These are phyloP conservation scores for Gambusia affinis DNA, from an alignment of 2,113 vertebrate species.

Conservation along the genomic window DNA sequence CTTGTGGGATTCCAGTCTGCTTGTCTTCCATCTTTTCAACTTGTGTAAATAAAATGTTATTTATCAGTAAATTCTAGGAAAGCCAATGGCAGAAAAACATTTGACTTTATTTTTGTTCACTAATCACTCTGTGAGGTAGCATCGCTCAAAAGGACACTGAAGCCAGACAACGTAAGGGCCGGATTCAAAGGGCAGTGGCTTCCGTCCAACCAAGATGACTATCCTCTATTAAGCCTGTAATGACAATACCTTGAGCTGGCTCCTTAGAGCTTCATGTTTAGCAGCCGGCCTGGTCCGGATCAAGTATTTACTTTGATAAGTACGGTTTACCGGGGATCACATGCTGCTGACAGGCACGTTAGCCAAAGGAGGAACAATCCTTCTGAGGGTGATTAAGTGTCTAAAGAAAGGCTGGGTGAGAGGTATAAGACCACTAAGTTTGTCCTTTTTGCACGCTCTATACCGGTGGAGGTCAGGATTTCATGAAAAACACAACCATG, in stretches of 20 bases:
- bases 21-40: not conserved
- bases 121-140: not conserved
- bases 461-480: slow-evolving; percentile 79
- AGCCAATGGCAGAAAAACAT: not conserved
- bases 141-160: slow-evolving; percentile 37
- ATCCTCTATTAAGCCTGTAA: slow-evolving; percentile 82
- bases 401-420: slow-evolving; percentile 87
- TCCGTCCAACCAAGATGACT: slow-evolving; percentile 79
- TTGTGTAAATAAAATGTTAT: not conserved
- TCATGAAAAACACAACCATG: slow-evolving; percentile 58
- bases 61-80: not conserved
- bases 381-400: slow-evolving; percentile 87
- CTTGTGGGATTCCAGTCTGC: not conserved
- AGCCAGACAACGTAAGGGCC: slow-evolving; percentile 50
- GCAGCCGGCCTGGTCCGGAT: slow-evolving; percentile 79
- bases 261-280: slow-evolving; percentile 76
- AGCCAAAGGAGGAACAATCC: slow-evolving; percentile 82
- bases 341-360: slow-evolving; percentile 76
- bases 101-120: not conserved
- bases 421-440: slow-evolving; percentile 80
- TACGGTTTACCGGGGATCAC: slow-evolving; percentile 77
- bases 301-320: slow-evolving; percentile 87
- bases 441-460: slow-evolving; percentile 83
- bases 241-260: slow-evolving; percentile 78
- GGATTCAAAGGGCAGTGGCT: slow-evolving; percentile 70